phyloP scores from a whole-genome alignment of 2,888 invertebrate species.

The Cosmia pyralina region DNA sequence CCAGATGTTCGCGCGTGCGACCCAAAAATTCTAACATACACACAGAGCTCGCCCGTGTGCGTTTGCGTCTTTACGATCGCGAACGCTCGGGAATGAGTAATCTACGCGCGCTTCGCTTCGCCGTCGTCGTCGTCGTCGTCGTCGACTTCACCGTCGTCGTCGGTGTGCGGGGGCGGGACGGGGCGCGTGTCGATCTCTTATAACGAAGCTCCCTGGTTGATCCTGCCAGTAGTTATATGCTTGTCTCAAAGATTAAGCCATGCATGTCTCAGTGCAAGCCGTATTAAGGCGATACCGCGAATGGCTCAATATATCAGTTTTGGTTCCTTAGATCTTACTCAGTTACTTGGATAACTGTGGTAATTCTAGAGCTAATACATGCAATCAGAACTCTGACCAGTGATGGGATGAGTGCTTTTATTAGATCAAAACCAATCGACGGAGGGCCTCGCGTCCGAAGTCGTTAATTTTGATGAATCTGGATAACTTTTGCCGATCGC shows the following conservation, averaged over 20 bases:
- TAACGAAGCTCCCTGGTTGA: conserved; percentile 79
- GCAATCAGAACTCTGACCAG: not conserved
- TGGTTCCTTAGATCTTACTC: conserved; percentile 40
- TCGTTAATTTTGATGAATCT: conserved; percentile 68
- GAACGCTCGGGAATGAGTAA: not conserved
- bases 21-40: not conserved
- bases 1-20: conserved; percentile 1
- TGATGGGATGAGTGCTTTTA: conserved; percentile 2
- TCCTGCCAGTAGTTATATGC: conserved; percentile 92
- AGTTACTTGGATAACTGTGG: conserved; percentile 90
- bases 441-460: not conserved
- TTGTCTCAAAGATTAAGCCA: conserved; percentile 90
- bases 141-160: not conserved
- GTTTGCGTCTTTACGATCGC: not conserved
- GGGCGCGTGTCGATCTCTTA: not conserved
- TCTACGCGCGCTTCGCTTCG: too few species aligned
- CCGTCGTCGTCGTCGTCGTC: not conserved
- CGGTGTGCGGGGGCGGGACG: not conserved
- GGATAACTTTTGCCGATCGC: conserved; percentile 59
- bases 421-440: conserved; percentile 4
- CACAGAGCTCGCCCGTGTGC: not conserved
- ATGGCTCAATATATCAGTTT: conserved; percentile 91
- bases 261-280: conserved; percentile 92
- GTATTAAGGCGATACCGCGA: conserved; percentile 75
- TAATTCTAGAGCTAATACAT: conserved; percentile 75